Conservation (phyloP, 2,797 vertebrate species). For the Pangasius krempfi region DNA sequence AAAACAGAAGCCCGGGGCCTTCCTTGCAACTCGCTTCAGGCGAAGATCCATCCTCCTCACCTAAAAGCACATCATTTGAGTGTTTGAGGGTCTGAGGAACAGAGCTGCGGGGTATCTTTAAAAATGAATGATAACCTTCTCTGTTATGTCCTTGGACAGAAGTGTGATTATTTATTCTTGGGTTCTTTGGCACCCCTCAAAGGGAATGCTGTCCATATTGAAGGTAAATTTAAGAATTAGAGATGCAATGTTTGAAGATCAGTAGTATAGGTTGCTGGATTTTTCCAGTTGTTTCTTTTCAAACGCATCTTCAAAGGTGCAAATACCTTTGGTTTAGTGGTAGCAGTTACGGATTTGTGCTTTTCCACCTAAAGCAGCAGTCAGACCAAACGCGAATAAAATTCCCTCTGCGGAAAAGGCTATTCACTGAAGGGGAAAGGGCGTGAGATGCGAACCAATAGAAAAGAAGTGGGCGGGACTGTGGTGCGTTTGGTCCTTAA, state of each 20-base stretch:
- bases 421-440: neutral
- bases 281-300: neutral
- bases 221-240: neutral
- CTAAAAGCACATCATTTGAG: conserved; percentile 11
- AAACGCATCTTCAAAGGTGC: neutral
- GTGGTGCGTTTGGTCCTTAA: neutral
- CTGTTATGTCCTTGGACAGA: conserved; percentile 27
- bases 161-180: conserved; percentile 2
- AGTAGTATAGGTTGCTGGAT: neutral
- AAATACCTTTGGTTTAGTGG: neutral
- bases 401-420: neutral
- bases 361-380: neutral
- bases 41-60: neutral
- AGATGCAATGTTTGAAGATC: neutral
- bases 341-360: neutral
- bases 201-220: neutral
- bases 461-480: neutral
- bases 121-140: conserved; percentile 13
- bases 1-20: conserved; percentile 13
- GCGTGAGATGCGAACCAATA: neutral
- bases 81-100: neutral
- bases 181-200: neutral
- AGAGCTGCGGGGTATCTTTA: conserved; percentile 8
- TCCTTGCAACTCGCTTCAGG: conserved; percentile 27
- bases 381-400: neutral